These are phyloP conservation scores for Meiosimyza platycephala DNA, from an alignment of 2,888 invertebrate species.

Conservation along the genomic window DNA sequence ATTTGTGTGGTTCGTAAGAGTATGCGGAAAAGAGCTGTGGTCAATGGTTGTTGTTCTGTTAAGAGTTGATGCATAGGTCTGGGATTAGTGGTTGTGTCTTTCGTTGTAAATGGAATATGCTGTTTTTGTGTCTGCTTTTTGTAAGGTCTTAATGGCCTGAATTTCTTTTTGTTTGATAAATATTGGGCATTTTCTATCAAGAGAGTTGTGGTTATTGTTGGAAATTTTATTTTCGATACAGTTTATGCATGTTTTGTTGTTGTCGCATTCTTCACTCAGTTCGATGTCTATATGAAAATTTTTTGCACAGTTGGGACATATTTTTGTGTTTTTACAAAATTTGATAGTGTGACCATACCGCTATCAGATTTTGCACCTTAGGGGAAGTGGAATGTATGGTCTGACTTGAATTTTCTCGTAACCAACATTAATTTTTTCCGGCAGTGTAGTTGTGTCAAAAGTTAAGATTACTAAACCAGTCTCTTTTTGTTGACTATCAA, in stretches of 20 bases:
- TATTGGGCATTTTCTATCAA: background rate
- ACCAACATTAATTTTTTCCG: background rate
- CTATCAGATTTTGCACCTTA: background rate
- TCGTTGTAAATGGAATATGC: too few relatives aligned
- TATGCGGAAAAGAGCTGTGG: background rate
- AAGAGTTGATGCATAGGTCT: background rate
- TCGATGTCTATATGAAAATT: background rate
- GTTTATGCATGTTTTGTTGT: conserved; percentile 2
- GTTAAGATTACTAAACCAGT: too few relatives aligned
- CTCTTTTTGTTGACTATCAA: too few relatives aligned
- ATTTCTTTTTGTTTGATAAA: conserved; percentile 21
- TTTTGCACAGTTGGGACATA: background rate
- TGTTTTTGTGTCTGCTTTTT: conserved; percentile 20
- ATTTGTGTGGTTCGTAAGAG: too few relatives aligned
- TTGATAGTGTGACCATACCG: conserved; percentile 6
- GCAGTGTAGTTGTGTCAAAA: background rate
- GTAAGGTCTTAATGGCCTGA: background rate
- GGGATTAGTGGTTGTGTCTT: background rate
- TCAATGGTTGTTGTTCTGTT: background rate
- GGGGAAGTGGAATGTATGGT: conserved; percentile 20
- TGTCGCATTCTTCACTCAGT: background rate
- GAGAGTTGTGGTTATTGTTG: background rate
- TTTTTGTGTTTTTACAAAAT: conserved; percentile 18
- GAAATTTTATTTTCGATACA: background rate
- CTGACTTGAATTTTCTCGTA: conserved; percentile 1